Percentiles rank a stretch among this genome's conserved stretches.
These are phyloP conservation scores for Corythaixoides concolor DNA, from an alignment of 2,113 vertebrate species.

Conservation along the genomic window DNA sequence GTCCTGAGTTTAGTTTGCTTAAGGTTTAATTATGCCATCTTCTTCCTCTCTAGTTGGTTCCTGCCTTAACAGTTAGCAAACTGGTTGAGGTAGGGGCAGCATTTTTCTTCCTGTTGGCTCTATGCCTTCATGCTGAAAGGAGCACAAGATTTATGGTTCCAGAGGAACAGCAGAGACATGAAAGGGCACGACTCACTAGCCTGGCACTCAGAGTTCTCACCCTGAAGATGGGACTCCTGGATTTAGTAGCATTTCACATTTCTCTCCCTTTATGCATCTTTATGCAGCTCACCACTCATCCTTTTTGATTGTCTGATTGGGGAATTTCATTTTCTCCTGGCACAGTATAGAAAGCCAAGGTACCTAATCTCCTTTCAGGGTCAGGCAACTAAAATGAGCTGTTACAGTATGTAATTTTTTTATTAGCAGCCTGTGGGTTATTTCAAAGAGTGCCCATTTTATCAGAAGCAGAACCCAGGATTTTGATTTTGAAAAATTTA, in stretches of 20 bases:
- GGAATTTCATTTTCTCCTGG: neutral
- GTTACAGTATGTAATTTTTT: neutral
- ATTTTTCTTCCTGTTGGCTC: neutral
- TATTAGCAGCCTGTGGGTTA: neutral
- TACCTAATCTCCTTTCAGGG: neutral
- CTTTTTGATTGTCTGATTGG: neutral
- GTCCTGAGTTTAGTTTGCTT: neutral
- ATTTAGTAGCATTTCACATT: neutral
- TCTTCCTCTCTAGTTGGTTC: neutral
- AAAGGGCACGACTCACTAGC: neutral
- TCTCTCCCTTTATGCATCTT: neutral
- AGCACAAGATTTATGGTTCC: neutral
- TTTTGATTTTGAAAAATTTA: neutral
- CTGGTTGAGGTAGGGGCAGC: neutral
- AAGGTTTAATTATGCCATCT: neutral
- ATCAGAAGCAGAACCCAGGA: neutral
- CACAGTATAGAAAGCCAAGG: neutral
- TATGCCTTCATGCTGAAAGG: neutral
- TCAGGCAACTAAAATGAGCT: neutral
- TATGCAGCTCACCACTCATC: neutral
- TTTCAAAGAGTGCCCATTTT: neutral
- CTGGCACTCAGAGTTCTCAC: neutral
- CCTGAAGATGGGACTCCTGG: neutral
- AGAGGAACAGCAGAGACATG: conserved; percentile 15
- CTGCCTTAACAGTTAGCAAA: neutral